Percentiles rank a stretch among this genome's conserved stretches.
Conservation (phyloP, 2,797 vertebrate genomes). For the Eulemur albifrons region DNA sequence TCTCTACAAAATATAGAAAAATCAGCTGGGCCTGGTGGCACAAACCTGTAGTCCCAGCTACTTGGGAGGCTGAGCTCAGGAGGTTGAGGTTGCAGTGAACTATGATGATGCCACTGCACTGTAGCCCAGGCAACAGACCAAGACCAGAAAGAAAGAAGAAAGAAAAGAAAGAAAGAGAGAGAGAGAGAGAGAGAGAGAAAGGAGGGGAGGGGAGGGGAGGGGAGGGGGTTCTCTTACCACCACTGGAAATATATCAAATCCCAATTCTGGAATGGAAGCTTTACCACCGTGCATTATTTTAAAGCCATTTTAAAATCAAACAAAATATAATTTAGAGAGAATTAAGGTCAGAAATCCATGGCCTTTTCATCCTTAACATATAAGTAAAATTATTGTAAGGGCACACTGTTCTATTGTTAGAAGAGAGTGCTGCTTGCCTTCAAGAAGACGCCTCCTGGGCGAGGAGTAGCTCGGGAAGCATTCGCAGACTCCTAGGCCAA, state of each 20-base stretch:
- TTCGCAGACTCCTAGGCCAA: slow-evolving; percentile 66
- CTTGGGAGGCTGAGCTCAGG: neutral
- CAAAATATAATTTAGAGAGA: slow-evolving; percentile 48
- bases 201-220: neutral
- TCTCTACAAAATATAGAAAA: neutral
- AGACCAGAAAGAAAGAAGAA: no score
- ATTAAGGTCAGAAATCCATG: neutral
- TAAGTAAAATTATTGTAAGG: slow-evolving; percentile 11
- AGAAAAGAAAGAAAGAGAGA: no score
- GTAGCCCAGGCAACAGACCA: neutral
- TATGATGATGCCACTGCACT: neutral
- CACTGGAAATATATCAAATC: neutral
- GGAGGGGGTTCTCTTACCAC: neutral
- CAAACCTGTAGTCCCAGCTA: neutral
- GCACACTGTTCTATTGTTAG: slow-evolving; percentile 68
- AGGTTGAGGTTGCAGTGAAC: neutral
- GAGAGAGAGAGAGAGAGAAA: no score
- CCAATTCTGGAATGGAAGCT: neutral
- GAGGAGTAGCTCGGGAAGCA: slow-evolving; percentile 51
- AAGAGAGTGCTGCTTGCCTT: slow-evolving; percentile 59
- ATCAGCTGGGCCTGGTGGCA: neutral
- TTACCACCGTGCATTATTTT: neutral
- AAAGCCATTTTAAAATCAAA: slow-evolving; percentile 52
- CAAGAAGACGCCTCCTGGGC: slow-evolving; percentile 65
- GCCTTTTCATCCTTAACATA: neutral